Base-by-base conservation (phyloP, 2,797 vertebrate genomes). In the Cyprinella venusta region DNA sequence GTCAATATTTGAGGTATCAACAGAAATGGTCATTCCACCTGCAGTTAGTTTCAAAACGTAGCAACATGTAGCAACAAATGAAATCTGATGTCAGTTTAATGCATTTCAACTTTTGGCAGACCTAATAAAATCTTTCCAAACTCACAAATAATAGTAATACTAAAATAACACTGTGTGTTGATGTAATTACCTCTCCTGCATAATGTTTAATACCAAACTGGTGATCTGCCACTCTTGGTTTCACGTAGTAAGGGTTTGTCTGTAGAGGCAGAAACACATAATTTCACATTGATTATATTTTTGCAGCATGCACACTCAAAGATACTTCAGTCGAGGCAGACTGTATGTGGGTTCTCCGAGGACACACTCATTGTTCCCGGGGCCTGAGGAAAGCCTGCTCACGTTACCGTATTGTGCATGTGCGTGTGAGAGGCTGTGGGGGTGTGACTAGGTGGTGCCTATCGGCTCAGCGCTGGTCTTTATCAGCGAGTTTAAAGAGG, bases 121-220 rank as follows among this genome's bases (percentile, higher is more conserved):
- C 79, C 77, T 26, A 24, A 30, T 61, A 67, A 69, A 79, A 68
- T 68, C 45, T 38, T 67, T 75, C 48, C 78, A 74, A 71, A 36
- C 10, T 56, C 30, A 59, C 42, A 76, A 68, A 80, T 68, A 61
- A 74, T 38, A 38, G 33, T 15, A 16, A 40, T 16, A 9, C 36
- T 6, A 76, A 61, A 76, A 42, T 26, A 61, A 12, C 36, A 61
- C 33, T 1, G 8, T 54, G 24, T 48, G 71, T 71, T 75, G 71
- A 45, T 42, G 84, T 79, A 89, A 91, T 92, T 91, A 98, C 97
- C 96, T 98, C 96, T 90, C 97, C 97, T 24, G 97, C 97, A 21
- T 98, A 98, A 90, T 98, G 97, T 88, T 94, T 97, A 90, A 98
- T 97, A 84, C 97, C 97, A 94, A 97, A 98, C 89, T 97, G 97